phyloP scores from a whole-genome alignment of 2,113 vertebrate genomes.

The Pseudorasbora parva region DNA sequence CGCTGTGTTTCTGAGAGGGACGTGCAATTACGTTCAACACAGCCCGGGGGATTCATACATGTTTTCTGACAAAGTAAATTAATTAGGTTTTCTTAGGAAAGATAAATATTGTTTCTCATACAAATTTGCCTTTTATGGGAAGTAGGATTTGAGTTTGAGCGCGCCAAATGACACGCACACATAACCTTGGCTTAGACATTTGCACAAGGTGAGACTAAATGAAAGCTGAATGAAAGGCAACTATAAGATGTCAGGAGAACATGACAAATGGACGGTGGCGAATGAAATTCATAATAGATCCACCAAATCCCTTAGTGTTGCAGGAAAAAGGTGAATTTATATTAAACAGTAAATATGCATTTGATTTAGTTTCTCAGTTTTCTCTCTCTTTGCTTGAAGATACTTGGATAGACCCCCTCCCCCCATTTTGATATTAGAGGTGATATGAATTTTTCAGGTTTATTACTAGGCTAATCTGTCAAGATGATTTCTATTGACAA shows the following conservation, averaged over 20 bases:
- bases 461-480: not conserved
- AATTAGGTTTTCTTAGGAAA: slow-evolving; percentile 63
- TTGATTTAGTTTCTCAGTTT: not conserved
- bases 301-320: slow-evolving; percentile 38
- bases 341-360: slow-evolving; percentile 26
- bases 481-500: not conserved
- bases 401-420: not conserved
- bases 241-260: slow-evolving; percentile 52
- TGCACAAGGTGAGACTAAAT: slow-evolving; percentile 47
- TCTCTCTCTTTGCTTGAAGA: not conserved
- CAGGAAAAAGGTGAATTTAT: slow-evolving; percentile 10
- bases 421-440: no score
- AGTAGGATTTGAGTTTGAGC: not conserved
- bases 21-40: slow-evolving; percentile 68
- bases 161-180: not conserved
- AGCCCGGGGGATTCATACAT: slow-evolving; percentile 71
- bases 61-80: slow-evolving; percentile 76
- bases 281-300: slow-evolving; percentile 50
- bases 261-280: slow-evolving; percentile 53
- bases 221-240: slow-evolving; percentile 51
- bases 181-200: slow-evolving; percentile 34
- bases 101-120: slow-evolving; percentile 38
- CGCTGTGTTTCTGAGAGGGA: slow-evolving; percentile 70
- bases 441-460: not conserved
- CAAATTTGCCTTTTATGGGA: not conserved